Evolutionary conservation across 2,888 invertebrate genomes (phyloP), one percentile per base, ranked within the genome.

Genomic region (Acleris holmiana): DNA sequence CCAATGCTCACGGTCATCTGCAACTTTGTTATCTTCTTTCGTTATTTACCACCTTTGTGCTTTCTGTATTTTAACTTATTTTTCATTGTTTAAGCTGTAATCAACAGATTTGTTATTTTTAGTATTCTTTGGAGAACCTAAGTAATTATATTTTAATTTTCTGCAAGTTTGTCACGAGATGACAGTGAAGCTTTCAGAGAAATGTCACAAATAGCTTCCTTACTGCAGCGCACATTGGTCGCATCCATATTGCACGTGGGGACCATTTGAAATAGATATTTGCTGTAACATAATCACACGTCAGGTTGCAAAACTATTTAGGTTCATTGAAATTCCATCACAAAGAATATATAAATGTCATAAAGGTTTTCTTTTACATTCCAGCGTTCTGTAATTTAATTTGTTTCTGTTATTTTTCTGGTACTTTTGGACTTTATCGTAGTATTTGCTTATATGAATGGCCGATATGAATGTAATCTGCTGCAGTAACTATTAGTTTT

Each of bases 121-220:
- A 13, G n/a, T 44, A 41, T n/a, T 29, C 35, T 35, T 8, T 13
- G 13, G 13, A 35, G 1, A 3, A 35, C 13, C 4, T 6, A 25
- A 35, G 3, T 35, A 35, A 23, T 4, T n/a, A 4, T 23, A 21
- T 40, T 41, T 49, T 49, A 6, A 29, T 48, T 25, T 23, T n/a
- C 61, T 61, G 63, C 72, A 74, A 79, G 75, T 73, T 69, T 81
- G 76, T 77, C 59, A 63, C 58, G 8, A 59, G 13, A 51, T 35
- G 23, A 57, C 54, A 59, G 58, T 23, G 58, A 48, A 35, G 18
- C 53, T 54, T 64, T 53, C 41, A 58, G 58, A 64, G n/a, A 40
- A 25, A 25, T 48, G 53, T 54, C 56, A 56, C 23, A 40, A 56
- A 50, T 67, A 67, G 68, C 67, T 68, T 67, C 69, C 73, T 74